phyloP scores from a whole-genome alignment of 1,140 invertebrate genomes.

The Hypsibius dujardini region DNA sequence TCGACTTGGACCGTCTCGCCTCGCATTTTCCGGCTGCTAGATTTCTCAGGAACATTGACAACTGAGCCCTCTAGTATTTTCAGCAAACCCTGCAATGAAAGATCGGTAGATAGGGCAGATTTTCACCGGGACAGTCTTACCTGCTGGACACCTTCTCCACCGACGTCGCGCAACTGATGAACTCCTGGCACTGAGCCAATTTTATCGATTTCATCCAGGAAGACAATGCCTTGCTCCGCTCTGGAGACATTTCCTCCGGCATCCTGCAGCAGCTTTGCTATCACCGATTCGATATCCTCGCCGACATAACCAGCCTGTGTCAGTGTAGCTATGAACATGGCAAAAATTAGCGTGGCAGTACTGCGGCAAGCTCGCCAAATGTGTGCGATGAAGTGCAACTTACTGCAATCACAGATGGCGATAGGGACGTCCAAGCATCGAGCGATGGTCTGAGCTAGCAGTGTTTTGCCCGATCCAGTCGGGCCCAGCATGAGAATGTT shows the following conservation, averaged over 20 bases:
- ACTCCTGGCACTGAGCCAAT: conserved; percentile 93
- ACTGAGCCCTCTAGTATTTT: conserved; percentile 94
- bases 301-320: conserved; percentile 99
- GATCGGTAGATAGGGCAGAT: too few species aligned
- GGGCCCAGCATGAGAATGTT: conserved; percentile 92
- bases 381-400: too few species aligned
- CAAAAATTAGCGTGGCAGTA: too few species aligned
- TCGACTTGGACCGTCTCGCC: conserved; percentile 91
- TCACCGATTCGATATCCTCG: conserved; percentile 98
- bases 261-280: conserved; percentile 91
- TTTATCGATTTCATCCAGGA: conserved; percentile 97
- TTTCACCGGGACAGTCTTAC: conserved; percentile 32
- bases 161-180: conserved; percentile 86
- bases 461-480: conserved; percentile 93
- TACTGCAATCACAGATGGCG: conserved; percentile 97
- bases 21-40: conserved; percentile 68
- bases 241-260: conserved; percentile 89
- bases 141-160: conserved; percentile 95
- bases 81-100: conserved; percentile 38
- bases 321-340: too few species aligned
- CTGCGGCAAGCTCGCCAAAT: too few species aligned
- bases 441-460: conserved; percentile 90
- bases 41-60: conserved; percentile 89
- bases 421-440: conserved; percentile 78
- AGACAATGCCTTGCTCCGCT: conserved; percentile 95